Evolutionary conservation across 2,797 vertebrate genomes (phyloP), one percentile per base, ranked within the genome.

Genomic region (Allenopithecus nigroviridis): DNA sequence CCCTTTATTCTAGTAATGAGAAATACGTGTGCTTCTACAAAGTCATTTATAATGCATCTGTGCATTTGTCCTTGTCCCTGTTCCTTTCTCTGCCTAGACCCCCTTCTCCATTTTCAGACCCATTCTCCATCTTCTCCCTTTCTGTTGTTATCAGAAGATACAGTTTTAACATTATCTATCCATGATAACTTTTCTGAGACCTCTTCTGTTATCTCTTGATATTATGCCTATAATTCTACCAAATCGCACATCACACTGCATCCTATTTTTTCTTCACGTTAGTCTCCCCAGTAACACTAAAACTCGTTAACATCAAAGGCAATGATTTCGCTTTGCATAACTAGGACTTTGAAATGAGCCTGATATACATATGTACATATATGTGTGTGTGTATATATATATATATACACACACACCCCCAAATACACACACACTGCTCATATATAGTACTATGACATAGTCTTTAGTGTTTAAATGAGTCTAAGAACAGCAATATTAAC

Each of bases 121-220:
- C 57, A 33, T 39, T 50, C 75, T 50, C 48, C 64, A 50, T 21
- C 39, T 84, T 92, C 53, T 13, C 16, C 17, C 24, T 53, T 91
- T 55, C 30, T 55, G 17, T 64, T 88, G 55, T n/a, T 39, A 46
- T 11, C 43, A 39, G 11, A 91, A 86, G 41, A 36, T 4, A 21
- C 8, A 50, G 11, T 70, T 95, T 84, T 61, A 81, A 90, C 57
- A 59, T 53, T 68, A 68, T 26, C 33, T 94, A 57, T 43, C 6
- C 9, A 14, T 13, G 57, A 78, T 78, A 94, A 94, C 8, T 17
- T 64, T 85, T 85, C 57, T 95, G 46, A 89, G 22, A 57, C 46
- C n/a, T 95, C 61, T 86, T 84, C 68, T 55, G 28, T 48, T 85
- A 72, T n/a, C 48, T 30, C 4, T 86, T 57, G 46, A 68, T 33